These are phyloP conservation scores for Chaenogobius annularis DNA, from an alignment of 2,113 vertebrate species.

Conservation along the genomic window DNA sequence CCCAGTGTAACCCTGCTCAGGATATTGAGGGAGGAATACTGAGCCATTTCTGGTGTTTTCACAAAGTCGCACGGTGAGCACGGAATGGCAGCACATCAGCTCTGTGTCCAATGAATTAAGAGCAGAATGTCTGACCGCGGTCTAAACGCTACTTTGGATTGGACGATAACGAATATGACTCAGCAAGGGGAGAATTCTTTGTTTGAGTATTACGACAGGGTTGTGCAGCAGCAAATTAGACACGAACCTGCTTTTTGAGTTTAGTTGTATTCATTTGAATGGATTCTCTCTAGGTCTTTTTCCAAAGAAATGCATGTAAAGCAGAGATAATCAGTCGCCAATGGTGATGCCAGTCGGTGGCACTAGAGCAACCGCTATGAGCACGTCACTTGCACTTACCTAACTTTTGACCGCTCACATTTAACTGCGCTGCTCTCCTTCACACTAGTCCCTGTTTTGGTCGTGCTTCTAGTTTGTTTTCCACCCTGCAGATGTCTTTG, in stretches of 20 bases:
- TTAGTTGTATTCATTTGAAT: too few species aligned
- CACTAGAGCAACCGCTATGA: too few species aligned
- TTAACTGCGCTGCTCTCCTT: too few species aligned
- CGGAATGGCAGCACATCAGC: not conserved
- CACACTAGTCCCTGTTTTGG: too few species aligned
- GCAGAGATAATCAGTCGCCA: too few species aligned
- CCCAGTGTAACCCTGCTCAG: not conserved
- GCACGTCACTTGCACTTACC: too few species aligned
- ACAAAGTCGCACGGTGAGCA: not conserved
- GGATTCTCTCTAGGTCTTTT: too few species aligned
- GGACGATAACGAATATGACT: not conserved
- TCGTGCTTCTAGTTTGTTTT: too few species aligned
- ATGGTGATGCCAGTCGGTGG: too few species aligned
- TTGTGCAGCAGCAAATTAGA: not conserved
- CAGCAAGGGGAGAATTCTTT: not conserved
- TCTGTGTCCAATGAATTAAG: conserved; percentile 20
- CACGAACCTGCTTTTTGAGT: not conserved
- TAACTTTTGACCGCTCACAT: too few species aligned
- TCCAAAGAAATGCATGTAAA: too few species aligned
- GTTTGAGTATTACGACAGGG: not conserved
- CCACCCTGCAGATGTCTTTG: too few species aligned
- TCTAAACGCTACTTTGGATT: conserved; percentile 3
- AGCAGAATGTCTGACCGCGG: not conserved
- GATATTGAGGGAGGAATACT: not conserved
- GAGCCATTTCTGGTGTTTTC: not conserved